Evolutionary conservation across 1,140 invertebrate species (phyloP).

Genomic region (Pseudachorutes palmiensis): DNA sequence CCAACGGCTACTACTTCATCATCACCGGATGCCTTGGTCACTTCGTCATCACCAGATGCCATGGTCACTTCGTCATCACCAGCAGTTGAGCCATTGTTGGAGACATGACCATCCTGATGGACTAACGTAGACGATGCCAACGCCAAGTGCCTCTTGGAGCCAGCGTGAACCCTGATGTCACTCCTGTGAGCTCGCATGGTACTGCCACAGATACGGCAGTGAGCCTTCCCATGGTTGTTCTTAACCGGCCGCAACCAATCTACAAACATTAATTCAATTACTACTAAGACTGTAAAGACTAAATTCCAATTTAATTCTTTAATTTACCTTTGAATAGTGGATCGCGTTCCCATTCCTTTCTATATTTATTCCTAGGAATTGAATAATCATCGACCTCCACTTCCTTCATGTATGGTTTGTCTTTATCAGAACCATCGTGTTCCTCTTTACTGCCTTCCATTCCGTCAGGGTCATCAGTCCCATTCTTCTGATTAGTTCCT

Average conservation of each 20-base stretch:
- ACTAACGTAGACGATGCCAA: not conserved
- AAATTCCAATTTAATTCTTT: slow-evolving; percentile 18
- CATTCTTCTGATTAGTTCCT: slow-evolving; percentile 6
- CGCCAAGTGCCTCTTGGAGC: not conserved
- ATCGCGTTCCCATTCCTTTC: slow-evolving; percentile 25
- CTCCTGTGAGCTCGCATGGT: slow-evolving; percentile 25
- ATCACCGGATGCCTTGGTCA: not conserved
- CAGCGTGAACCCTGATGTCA: slow-evolving; percentile 21
- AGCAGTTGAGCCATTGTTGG: not conserved
- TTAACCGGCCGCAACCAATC: slow-evolving; percentile 22
- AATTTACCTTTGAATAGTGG: no score
- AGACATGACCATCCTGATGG: not conserved
- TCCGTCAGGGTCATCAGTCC: slow-evolving; percentile 24
- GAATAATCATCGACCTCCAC: not conserved
- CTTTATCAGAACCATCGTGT: not conserved
- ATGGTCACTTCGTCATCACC: not conserved
- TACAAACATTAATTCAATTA: slow-evolving; percentile 16
- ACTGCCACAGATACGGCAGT: slow-evolving; percentile 22
- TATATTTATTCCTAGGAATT: slow-evolving; percentile 16
- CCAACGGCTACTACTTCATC: no score
- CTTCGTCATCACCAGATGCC: not conserved
- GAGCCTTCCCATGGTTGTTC: slow-evolving; percentile 15
- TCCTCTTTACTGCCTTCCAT: slow-evolving; percentile 9
- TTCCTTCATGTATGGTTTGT: not conserved
- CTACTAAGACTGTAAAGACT: not conserved